Evolutionary conservation across 2,888 invertebrate genomes (phyloP).

Genomic region (Brassicogethes aeneus): DNA sequence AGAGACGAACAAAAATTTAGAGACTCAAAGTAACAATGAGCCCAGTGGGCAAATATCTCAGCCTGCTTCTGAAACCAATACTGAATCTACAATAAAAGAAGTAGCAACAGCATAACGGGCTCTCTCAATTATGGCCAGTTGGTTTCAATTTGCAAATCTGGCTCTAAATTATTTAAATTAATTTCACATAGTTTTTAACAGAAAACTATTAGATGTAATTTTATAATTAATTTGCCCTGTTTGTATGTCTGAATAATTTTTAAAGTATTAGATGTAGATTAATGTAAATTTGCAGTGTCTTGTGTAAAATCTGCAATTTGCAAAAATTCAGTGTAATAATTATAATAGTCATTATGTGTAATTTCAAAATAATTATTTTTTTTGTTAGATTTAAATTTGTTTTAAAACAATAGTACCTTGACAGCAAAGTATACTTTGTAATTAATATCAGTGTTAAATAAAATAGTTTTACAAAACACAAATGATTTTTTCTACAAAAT

Average conservation of each 20-base stretch:
- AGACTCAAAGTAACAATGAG: slow-evolving; percentile 27
- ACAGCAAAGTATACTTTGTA: slow-evolving; percentile 12
- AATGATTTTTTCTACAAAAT: slow-evolving; percentile 10
- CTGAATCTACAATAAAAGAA: slow-evolving; percentile 29
- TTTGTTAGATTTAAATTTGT: slow-evolving; percentile 11
- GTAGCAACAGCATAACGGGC: slow-evolving; percentile 26
- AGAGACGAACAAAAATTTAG: slow-evolving; percentile 35
- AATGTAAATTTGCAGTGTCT: not conserved
- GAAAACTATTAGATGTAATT: not conserved
- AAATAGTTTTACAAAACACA: slow-evolving; percentile 13
- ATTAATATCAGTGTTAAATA: slow-evolving; percentile 14
- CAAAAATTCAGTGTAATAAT: not conserved
- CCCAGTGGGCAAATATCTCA: slow-evolving; percentile 26
- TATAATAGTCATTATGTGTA: not conserved
- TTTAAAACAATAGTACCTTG: slow-evolving; percentile 13
- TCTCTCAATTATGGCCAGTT: not conserved
- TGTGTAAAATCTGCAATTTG: not conserved
- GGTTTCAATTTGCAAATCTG: not conserved
- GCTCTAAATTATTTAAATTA: not conserved
- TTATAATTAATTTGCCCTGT: not conserved
- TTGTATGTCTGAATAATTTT: not conserved
- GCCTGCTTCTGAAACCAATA: slow-evolving; percentile 25
- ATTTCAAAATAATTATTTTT: slow-evolving; percentile 11
- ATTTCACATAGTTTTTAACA: not conserved
- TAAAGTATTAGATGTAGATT: too few species aligned